These are phyloP conservation scores for Parapsyche elsis DNA, from an alignment of 1,140 invertebrate genomes.

Conservation along the genomic window DNA sequence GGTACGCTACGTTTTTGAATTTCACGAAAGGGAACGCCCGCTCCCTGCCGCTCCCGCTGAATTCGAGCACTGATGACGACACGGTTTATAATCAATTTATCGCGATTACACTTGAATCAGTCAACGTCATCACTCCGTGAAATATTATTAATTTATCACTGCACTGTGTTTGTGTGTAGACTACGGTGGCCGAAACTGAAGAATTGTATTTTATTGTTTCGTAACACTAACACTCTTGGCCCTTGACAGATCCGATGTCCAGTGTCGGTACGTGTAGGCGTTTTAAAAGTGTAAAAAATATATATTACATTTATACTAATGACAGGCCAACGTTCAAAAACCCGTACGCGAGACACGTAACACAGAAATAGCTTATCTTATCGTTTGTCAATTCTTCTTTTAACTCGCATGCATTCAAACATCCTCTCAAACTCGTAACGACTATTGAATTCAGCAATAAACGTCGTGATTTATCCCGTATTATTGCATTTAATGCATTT, in stretches of 20 bases:
- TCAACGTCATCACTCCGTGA: background rate
- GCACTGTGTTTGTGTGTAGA: too few relatives aligned
- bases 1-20: too few relatives aligned
- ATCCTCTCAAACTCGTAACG: too few relatives aligned
- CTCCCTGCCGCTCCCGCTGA: too few relatives aligned
- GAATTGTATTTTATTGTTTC: background rate
- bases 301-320: background rate
- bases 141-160: slow-evolving; percentile 2
- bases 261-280: background rate
- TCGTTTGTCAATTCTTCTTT: too few relatives aligned
- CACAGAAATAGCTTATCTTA: too few relatives aligned
- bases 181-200: slow-evolving; percentile 9
- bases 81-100: background rate
- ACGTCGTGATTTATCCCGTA: background rate
- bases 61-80: too few relatives aligned
- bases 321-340: slow-evolving; percentile 4
- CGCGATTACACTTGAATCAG: background rate
- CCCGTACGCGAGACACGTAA: background rate
- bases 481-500: background rate
- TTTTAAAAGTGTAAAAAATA: background rate
- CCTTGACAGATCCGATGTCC: slow-evolving; percentile 17
- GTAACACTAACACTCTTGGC: background rate
- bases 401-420: too few relatives aligned
- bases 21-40: too few relatives aligned
- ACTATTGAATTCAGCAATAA: background rate